Conservation (phyloP, 2,888 invertebrate species). For the Perizoma flavofasciatum region DNA sequence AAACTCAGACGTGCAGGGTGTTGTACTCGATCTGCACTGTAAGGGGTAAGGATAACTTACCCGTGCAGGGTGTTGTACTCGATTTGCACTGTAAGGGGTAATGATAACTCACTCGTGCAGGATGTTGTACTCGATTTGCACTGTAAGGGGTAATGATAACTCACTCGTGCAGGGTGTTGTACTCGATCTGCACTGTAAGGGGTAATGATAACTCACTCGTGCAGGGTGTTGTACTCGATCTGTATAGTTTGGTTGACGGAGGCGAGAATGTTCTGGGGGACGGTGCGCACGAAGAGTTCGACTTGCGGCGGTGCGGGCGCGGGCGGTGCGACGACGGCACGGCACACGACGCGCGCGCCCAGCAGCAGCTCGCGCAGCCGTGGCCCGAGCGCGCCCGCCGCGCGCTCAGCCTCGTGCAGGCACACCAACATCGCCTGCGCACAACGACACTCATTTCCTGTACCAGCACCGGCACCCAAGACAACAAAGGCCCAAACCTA, state of each 20-base stretch:
- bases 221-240: conserved; percentile 84
- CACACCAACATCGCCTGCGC: conserved; percentile 82
- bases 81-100: too few relatives aligned
- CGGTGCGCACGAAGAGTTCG: conserved; percentile 88
- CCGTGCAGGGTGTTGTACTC: too few relatives aligned
- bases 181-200: too few relatives aligned
- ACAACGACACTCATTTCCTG: conserved; percentile 8
- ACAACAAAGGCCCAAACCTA: too few relatives aligned
- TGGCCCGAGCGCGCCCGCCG: conserved; percentile 75
- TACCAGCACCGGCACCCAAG: too few relatives aligned
- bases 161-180: too few relatives aligned
- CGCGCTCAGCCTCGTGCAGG: conserved; percentile 83
- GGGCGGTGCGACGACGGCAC: conserved; percentile 53
- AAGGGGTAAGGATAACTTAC: too few relatives aligned
- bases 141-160: too few relatives aligned
- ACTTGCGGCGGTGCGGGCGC: conserved; percentile 75
- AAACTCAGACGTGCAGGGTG: too few relatives aligned
- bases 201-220: conserved; percentile 50
- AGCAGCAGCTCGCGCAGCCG: conserved; percentile 85
- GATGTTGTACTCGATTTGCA: too few relatives aligned
- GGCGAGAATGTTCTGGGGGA: conserved; percentile 85
- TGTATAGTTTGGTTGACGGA: conserved; percentile 88
- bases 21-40: too few relatives aligned
- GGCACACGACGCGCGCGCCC: conserved; percentile 72
- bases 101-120: too few relatives aligned